Evolutionary conservation across 2,113 vertebrate species (phyloP), one percentile per base, ranked within the genome.

Genomic region (Pavo muticus): DNA sequence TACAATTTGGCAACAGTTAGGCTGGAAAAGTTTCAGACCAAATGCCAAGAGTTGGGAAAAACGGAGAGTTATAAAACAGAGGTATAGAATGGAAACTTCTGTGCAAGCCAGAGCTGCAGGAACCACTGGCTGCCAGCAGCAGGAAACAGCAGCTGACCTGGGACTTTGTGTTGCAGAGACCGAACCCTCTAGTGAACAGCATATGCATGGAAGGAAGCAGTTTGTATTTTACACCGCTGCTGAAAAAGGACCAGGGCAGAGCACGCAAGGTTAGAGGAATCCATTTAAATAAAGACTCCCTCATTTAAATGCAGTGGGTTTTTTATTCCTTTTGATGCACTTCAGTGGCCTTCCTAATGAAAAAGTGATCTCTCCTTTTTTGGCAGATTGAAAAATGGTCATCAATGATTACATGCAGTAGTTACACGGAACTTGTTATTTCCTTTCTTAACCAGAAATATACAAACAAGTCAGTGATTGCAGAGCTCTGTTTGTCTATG

Each of bases 401-500:
- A 48, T 14, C 24, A 0, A 44, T n/a, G 88, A 59, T 50, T 84
- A 87, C 87, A 87, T 30, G 63, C 4, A 69, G 39, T 4, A 42
- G 37, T 70, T 44, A 65, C 44, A 39, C 25, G 10, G 68, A 82
- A 73, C 23, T 87, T 90, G 90, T 54, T 84, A 93, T 42, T 95
- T 96, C 96, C 95, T 81, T 77, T 92, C 86, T 60, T 92, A 78
- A 30, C 35, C 80, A 88, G 61, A 94, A 93, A 42, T 45, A 86
- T 9, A 87, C 80, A 94, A 95, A 95, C 87, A 91, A 47, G 71
- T 68, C 30, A 24, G 57, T 37, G 50, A 90, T 81, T 81, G 95
- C 47, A 71, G 11, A 84, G 70, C 25, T 82, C 67, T 92, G 91
- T 91, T 95, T 95, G 94, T 88, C 92, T 45, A 45, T 56, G 71